phyloP scores from a whole-genome alignment of 2,113 vertebrate genomes.

The Vimba vimba region DNA sequence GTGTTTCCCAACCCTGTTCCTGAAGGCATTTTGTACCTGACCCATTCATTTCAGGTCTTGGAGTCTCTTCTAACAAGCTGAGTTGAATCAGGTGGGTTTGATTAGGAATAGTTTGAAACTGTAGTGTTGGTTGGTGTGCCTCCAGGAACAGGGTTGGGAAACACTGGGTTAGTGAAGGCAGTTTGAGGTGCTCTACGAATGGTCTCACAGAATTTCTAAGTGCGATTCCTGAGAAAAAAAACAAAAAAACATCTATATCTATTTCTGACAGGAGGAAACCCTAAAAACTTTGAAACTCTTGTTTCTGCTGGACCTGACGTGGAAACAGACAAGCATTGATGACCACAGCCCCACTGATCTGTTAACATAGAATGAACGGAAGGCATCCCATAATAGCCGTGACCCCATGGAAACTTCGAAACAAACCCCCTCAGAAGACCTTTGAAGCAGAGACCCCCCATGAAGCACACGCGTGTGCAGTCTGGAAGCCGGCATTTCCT shows the following conservation, averaged over 20 bases:
- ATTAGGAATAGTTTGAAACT: no score
- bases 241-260: not conserved
- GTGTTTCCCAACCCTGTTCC: no score
- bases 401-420: constrained; percentile 78
- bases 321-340: not conserved
- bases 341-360: constrained; percentile 22
- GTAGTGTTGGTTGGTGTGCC: no score
- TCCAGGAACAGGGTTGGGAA: no score
- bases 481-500: constrained; percentile 10
- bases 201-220: not conserved
- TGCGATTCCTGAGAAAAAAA: not conserved
- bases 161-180: not conserved
- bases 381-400: constrained; percentile 76
- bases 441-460: constrained; percentile 42
- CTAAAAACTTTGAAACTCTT: not conserved
- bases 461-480: constrained; percentile 72
- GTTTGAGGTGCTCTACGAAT: not conserved
- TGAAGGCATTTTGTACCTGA: no score
- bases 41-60: no score
- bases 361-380: constrained; percentile 82
- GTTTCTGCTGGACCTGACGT: not conserved
- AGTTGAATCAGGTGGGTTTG: no score
- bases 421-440: constrained; percentile 82
- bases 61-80: no score
- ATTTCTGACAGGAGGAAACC: constrained; percentile 7